Conservation (phyloP, 2,797 vertebrate species). For the Toxotes lorentzi region DNA sequence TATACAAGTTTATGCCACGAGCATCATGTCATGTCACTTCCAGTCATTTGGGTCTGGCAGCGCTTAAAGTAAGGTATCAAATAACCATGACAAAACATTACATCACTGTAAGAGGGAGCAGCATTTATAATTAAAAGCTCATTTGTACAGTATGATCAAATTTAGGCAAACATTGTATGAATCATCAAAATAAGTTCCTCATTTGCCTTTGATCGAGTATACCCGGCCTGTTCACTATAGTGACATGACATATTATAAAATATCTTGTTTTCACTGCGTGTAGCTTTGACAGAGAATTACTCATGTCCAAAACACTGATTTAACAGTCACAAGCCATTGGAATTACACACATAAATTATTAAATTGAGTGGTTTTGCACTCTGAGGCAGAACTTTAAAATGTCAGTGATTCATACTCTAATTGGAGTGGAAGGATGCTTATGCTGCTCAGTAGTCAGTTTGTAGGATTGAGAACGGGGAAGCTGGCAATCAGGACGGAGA, state of each 20-base stretch:
- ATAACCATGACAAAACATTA: conserved; percentile 1
- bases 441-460: conserved; percentile 66
- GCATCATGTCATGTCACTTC: not conserved
- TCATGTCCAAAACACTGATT: conserved; percentile 58
- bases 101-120: conserved; percentile 8
- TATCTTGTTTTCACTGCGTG: conserved; percentile 39
- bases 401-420: conserved; percentile 71
- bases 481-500: conserved; percentile 70
- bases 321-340: conserved; percentile 55
- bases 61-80: conserved; percentile 15
- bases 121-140: conserved; percentile 42
- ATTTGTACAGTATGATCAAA: conserved; percentile 10
- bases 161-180: conserved; percentile 31
- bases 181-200: conserved; percentile 31
- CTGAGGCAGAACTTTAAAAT: conserved; percentile 70
- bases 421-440: conserved; percentile 69
- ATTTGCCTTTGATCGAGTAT: conserved; percentile 29
- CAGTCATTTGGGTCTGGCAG: conserved; percentile 1
- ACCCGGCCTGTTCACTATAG: not conserved
- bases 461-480: conserved; percentile 57
- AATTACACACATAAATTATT: conserved; percentile 66
- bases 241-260: conserved; percentile 48
- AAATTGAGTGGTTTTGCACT: conserved; percentile 67
- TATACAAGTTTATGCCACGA: not conserved
- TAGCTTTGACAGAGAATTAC: conserved; percentile 45